A percentile compares a stretch with the other conserved stretches of the same genome.
phyloP scores from a whole-genome alignment of 2,797 vertebrate genomes.

The Sylvilagus floridanus region DNA sequence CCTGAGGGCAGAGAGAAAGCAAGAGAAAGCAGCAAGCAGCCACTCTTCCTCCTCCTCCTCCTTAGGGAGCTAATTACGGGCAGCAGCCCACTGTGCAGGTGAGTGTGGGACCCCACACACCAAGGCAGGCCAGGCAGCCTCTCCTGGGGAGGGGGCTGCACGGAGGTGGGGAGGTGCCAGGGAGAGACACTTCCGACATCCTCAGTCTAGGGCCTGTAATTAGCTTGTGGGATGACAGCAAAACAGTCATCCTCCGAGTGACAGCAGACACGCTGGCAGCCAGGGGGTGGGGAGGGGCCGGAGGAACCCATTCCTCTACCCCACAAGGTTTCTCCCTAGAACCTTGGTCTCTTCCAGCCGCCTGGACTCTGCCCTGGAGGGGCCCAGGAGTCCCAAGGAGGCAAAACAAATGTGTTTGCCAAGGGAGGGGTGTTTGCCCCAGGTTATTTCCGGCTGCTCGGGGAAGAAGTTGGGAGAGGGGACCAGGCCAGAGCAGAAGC shows the following conservation, averaged over 20 bases:
- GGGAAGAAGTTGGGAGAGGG: slow-evolving; percentile 40
- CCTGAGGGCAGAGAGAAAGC: slow-evolving; percentile 47
- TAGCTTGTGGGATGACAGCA: slow-evolving; percentile 81
- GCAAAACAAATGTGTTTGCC: slow-evolving; percentile 73
- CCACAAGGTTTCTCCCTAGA: slow-evolving; percentile 47
- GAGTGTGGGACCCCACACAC: slow-evolving; percentile 37
- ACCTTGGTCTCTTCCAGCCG: slow-evolving; percentile 38
- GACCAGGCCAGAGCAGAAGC: slow-evolving; percentile 13
- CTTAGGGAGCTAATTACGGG: slow-evolving; percentile 69
- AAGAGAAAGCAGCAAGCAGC: slow-evolving; percentile 35
- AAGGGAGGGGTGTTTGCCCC: slow-evolving; percentile 65
- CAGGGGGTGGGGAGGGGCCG: slow-evolving; percentile 48
- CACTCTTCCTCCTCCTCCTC: slow-evolving; percentile 23
- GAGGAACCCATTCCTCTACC: slow-evolving; percentile 11
- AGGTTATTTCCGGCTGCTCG: slow-evolving; percentile 73
- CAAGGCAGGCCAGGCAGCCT: background rate
- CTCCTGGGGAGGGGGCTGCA: slow-evolving; percentile 42
- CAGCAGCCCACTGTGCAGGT: slow-evolving; percentile 67
- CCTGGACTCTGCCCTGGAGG: slow-evolving; percentile 80
- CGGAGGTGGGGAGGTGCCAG: slow-evolving; percentile 12
- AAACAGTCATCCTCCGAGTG: slow-evolving; percentile 79
- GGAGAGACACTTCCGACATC: slow-evolving; percentile 67
- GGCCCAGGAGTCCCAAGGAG: slow-evolving; percentile 35
- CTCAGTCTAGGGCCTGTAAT: slow-evolving; percentile 79
- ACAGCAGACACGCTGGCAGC: slow-evolving; percentile 82